These are phyloP conservation scores for Sus cebifrons DNA, from an alignment of 2,797 vertebrate species.

Conservation along the genomic window DNA sequence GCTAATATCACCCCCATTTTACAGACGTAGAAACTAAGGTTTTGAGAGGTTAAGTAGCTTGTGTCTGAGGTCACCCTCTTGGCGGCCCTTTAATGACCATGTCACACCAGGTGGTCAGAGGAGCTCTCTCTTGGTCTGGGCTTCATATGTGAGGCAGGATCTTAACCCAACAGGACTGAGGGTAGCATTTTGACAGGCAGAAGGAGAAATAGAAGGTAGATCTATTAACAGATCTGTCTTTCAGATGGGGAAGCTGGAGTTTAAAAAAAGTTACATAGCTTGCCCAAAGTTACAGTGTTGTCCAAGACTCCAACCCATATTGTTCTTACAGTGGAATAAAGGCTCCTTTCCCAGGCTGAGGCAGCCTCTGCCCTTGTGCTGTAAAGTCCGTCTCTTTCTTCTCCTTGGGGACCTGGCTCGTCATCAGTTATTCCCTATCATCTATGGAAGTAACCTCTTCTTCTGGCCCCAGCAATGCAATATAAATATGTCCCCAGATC, in stretches of 20 bases:
- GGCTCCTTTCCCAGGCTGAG: neutral
- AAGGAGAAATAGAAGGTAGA: neutral
- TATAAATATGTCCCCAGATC: neutral
- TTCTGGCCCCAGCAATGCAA: neutral
- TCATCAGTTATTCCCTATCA: neutral
- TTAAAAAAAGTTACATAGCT: neutral
- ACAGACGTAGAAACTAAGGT: neutral
- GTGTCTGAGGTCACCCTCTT: neutral
- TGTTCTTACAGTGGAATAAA: neutral
- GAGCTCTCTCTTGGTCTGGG: neutral
- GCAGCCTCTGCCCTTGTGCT: neutral
- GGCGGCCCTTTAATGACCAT: neutral
- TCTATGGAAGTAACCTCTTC: neutral
- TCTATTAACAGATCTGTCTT: neutral
- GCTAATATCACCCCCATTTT: neutral
- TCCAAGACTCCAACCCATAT: neutral
- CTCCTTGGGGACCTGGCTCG: neutral
- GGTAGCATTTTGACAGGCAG: neutral
- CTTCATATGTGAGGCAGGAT: neutral
- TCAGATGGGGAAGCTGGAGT: neutral
- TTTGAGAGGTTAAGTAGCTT: neutral
- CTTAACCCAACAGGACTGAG: neutral
- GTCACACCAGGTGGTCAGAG: neutral
- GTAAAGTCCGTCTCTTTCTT: neutral
- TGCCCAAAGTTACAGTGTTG: neutral